These are phyloP conservation scores for Phyllotis vaccarum DNA, from an alignment of 2,797 vertebrate species.

Conservation along the genomic window DNA sequence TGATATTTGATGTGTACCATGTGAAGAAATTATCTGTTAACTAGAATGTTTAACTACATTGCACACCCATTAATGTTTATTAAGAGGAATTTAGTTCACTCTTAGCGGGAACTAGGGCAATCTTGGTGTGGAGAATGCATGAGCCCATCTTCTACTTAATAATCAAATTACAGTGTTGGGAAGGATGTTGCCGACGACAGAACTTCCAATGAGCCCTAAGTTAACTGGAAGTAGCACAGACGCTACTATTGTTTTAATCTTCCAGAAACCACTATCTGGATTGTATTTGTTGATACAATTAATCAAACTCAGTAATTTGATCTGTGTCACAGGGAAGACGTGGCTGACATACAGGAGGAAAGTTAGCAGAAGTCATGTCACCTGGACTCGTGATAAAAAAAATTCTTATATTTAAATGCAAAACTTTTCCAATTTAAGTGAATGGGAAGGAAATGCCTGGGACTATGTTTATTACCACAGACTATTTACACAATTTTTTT, in stretches of 20 bases:
- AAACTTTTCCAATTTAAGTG: conserved; percentile 40
- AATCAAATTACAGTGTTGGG: not conserved
- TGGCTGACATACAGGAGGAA: not conserved
- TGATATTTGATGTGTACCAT: not conserved
- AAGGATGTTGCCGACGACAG: not conserved
- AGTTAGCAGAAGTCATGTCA: not conserved
- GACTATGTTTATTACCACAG: not conserved
- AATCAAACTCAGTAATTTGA: conserved; percentile 24
- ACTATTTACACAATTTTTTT: not conserved
- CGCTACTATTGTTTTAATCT: conserved; percentile 37
- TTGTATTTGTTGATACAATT: conserved; percentile 39
- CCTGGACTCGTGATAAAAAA: not conserved
- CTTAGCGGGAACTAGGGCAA: not conserved
- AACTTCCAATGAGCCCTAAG: not conserved
- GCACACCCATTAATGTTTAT: not conserved
- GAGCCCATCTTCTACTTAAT: not conserved
- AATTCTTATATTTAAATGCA: conserved; percentile 11
- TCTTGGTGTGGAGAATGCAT: not conserved
- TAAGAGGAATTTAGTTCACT: conserved; percentile 52
- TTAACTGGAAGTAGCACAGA: conserved; percentile 43
- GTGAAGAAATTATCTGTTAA: conserved; percentile 47
- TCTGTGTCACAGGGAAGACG: not conserved
- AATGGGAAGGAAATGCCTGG: not conserved
- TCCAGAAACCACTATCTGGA: conserved; percentile 61
- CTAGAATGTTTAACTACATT: not conserved